Percentiles rank a stretch among this genome's conserved stretches.
Evolutionary conservation across 2,888 invertebrate species (phyloP).

Genomic region (Tachystola acroxantha): DNA sequence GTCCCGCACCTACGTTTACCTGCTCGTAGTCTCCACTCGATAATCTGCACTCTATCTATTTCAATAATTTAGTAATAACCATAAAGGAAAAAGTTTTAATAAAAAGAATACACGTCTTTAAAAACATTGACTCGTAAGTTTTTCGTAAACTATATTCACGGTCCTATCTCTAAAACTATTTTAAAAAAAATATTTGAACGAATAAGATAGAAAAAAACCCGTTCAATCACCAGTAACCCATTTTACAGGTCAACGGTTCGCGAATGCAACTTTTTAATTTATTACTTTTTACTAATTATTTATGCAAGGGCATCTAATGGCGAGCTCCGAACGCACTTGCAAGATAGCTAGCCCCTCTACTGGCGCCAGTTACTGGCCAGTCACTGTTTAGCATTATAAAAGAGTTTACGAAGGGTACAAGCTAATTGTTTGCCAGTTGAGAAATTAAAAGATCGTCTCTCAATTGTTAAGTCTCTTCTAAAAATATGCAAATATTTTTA

Average conservation of each 20-base stretch:
- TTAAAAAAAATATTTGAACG: no score
- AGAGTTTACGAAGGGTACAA: constrained; percentile 32
- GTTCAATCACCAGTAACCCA: no score
- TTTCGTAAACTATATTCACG: no score
- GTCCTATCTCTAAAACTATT: no score
- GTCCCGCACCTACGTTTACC: no score
- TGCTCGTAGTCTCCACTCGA: no score
- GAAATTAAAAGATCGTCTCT: constrained; percentile 3
- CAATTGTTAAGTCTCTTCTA: not conserved
- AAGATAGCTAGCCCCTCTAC: constrained; percentile 41
- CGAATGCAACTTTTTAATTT: constrained; percentile 17
- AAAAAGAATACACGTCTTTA: no score
- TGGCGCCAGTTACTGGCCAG: constrained; percentile 8
- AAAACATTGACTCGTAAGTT: no score
- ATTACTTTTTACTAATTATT: constrained; percentile 41
- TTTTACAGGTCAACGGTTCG: constrained; percentile 4
- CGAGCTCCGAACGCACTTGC: constrained; percentile 48
- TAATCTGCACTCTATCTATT: no score
- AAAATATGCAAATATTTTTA: not conserved
- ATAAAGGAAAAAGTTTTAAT: no score
- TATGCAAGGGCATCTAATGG: constrained; percentile 62
- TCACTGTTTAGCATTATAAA: constrained; percentile 61
- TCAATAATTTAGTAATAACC: no score
- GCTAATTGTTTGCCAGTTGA: constrained; percentile 38
- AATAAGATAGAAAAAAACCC: no score